Conservation (phyloP, 1,140 invertebrate genomes). For the Zaprionus tsacasi region DNA sequence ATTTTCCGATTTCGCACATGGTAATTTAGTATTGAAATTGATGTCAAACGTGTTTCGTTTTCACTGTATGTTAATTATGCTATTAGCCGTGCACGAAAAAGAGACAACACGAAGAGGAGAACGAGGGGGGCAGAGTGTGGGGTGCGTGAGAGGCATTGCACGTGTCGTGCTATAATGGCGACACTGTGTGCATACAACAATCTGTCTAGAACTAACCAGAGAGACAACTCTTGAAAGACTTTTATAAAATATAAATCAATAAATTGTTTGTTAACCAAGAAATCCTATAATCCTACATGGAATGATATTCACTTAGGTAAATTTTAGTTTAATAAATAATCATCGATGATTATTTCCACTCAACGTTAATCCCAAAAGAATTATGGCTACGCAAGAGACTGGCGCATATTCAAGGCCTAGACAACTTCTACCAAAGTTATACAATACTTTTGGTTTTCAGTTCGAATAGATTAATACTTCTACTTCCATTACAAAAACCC, state of each 20-base stretch:
- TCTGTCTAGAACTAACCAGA: neutral
- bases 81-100: slow-evolving; percentile 34
- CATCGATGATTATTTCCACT: too few species aligned
- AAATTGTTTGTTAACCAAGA: neutral
- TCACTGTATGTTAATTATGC: slow-evolving; percentile 67
- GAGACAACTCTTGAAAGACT: neutral
- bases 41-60: slow-evolving; percentile 72
- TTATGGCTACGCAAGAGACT: neutral
- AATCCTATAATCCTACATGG: too few species aligned
- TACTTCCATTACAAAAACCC: slow-evolving; percentile 7
- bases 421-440: slow-evolving; percentile 1
- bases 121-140: neutral
- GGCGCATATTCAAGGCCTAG: neutral
- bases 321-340: neutral
- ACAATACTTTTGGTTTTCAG: slow-evolving; percentile 1
- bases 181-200: slow-evolving; percentile 1
- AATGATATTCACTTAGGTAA: too few species aligned
- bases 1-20: slow-evolving; percentile 20
- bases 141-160: slow-evolving; percentile 18
- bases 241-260: neutral
- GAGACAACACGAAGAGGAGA: neutral
- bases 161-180: slow-evolving; percentile 8
- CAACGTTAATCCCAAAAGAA: neutral
- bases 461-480: neutral
- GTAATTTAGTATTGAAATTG: slow-evolving; percentile 68